Evolutionary conservation across 2,797 vertebrate species (phyloP).

Genomic region (Meda fulgida): DNA sequence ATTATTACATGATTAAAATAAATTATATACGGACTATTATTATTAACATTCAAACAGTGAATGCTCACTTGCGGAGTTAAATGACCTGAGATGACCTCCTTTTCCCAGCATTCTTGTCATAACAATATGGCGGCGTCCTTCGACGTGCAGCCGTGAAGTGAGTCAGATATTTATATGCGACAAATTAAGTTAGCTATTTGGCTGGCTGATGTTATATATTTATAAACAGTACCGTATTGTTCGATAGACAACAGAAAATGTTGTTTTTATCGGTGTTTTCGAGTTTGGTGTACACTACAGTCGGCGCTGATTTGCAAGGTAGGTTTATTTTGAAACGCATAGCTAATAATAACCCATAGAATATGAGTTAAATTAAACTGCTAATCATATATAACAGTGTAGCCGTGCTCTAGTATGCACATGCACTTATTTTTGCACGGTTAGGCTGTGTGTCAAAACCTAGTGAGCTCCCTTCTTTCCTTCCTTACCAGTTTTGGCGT

Average conservation of each 20-base stretch:
- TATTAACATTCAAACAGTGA: background rate
- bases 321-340: constrained; percentile 12
- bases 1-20: background rate
- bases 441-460: background rate
- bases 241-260: background rate
- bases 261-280: constrained; percentile 5
- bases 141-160: background rate
- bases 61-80: too few relatives aligned
- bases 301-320: constrained; percentile 40
- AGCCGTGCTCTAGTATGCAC: background rate
- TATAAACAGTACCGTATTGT: background rate
- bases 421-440: background rate
- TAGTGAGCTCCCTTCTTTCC: background rate
- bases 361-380: background rate
- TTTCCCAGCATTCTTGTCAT: constrained; percentile 56
- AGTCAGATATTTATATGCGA: background rate
- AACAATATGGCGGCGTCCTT: constrained; percentile 62
- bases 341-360: background rate
- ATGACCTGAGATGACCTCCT: constrained; percentile 24
- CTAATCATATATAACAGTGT: background rate
- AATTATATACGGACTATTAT: background rate
- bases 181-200: background rate
- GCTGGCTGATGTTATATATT: background rate
- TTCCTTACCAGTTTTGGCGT: background rate
- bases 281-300: background rate